A percentile compares a stretch with the other conserved stretches of the same genome.
phyloP scores from a whole-genome alignment of 2,113 vertebrate species.

The Gasterosteus aculeatus region DNA sequence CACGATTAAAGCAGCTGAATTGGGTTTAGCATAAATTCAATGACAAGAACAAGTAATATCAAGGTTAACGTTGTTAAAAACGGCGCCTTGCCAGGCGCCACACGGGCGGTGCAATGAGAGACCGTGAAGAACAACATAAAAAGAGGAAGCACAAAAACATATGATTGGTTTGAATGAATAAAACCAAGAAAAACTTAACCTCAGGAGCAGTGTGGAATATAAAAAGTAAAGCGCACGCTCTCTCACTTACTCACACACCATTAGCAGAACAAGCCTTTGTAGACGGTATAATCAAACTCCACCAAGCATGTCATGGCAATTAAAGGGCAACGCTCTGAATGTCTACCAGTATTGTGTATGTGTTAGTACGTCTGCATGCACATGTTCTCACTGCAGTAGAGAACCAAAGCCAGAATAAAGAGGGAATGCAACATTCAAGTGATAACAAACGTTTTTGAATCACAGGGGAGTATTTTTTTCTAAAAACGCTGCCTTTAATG shows the following conservation, averaged over 20 bases:
- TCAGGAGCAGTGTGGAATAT: neutral
- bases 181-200: neutral
- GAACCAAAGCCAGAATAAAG: neutral
- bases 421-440: neutral
- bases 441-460: neutral
- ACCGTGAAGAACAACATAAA: neutral
- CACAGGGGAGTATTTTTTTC: slow-evolving; percentile 1
- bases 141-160: neutral
- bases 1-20: neutral
- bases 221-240: neutral
- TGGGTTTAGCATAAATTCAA: neutral
- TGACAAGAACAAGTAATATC: neutral
- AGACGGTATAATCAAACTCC: slow-evolving; percentile 39
- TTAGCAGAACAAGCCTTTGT: slow-evolving; percentile 17
- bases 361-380: neutral
- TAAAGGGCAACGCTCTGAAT: slow-evolving; percentile 27
- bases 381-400: neutral
- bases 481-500: slow-evolving; percentile 6
- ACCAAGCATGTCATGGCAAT: slow-evolving; percentile 35
- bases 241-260: slow-evolving; percentile 9
- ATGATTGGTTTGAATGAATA: neutral
- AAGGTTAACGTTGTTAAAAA: neutral
- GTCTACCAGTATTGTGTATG: slow-evolving; percentile 10
- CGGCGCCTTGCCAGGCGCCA: neutral
- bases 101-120: neutral